A percentile compares a stretch with the other conserved stretches of the same genome.
These are phyloP conservation scores for Spheniscus mendiculus DNA, from an alignment of 2,113 vertebrate genomes.

Conservation along the genomic window DNA sequence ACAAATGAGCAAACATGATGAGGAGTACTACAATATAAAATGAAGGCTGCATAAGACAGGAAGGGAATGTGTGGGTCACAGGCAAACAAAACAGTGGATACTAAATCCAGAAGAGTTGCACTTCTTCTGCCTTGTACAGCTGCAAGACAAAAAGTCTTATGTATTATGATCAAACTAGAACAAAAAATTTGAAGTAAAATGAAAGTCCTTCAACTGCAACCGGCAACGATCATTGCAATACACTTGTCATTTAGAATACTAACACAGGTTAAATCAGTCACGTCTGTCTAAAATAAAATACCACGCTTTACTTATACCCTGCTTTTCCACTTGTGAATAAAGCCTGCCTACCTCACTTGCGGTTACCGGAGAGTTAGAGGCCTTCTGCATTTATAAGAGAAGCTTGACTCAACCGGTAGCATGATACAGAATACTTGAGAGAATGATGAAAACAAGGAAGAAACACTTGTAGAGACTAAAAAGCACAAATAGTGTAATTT, in stretches of 20 bases:
- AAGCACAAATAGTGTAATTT: neutral
- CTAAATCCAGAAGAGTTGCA: neutral
- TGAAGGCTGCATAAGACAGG: neutral
- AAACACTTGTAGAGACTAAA: rapidly evolving
- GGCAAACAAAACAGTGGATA: neutral
- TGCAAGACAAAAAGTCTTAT: neutral
- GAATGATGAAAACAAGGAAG: neutral
- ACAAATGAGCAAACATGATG: neutral
- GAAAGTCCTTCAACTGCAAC: neutral
- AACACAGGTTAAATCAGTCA: neutral
- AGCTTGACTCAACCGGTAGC: neutral
- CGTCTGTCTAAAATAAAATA: neutral
- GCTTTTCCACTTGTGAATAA: neutral
- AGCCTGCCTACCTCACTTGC: neutral
- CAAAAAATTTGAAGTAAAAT: neutral
- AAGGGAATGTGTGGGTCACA: neutral
- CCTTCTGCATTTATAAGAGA: neutral
- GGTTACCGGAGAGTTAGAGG: neutral
- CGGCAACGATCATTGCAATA: neutral
- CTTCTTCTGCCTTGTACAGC: neutral
- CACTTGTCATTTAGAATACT: neutral
- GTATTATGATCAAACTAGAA: neutral
- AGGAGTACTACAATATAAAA: neutral
- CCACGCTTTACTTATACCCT: neutral
- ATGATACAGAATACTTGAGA: neutral